A percentile compares a stretch with the other conserved stretches of the same genome.
phyloP scores from a whole-genome alignment of 2,888 invertebrate species.

The Ariolimax columbianus region DNA sequence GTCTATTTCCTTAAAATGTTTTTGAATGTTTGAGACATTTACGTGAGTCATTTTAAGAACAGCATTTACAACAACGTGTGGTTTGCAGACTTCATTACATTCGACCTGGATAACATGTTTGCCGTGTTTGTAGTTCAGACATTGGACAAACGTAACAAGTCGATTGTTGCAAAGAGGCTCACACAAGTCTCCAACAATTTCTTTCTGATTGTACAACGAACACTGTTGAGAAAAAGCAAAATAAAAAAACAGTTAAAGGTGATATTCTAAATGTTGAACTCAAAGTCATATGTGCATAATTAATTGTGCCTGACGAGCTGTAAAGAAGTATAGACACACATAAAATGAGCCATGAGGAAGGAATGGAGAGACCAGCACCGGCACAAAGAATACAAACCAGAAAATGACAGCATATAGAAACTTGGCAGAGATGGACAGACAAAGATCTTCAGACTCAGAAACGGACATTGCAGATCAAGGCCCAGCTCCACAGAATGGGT shows the following conservation, averaged over 20 bases:
- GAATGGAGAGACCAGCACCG: no score
- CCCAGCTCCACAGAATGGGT: no score
- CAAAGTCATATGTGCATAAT: no score
- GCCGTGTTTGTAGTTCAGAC: conserved; percentile 83
- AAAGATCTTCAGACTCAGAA: no score
- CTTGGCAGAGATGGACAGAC: no score
- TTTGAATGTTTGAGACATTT: conserved; percentile 33
- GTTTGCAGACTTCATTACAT: conserved; percentile 57
- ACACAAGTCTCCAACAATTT: conserved; percentile 84
- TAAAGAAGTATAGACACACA: no score
- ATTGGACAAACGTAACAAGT: conserved; percentile 81
- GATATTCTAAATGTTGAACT: not conserved
- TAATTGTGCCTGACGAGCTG: no score
- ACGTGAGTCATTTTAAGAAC: conserved; percentile 61
- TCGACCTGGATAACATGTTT: conserved; percentile 79
- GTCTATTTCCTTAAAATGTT: conserved; percentile 25
- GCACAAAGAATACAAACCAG: no score
- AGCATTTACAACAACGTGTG: conserved; percentile 54
- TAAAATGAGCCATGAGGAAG: no score
- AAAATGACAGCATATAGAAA: no score
- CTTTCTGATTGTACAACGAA: conserved; percentile 79
- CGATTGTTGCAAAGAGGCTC: conserved; percentile 82
- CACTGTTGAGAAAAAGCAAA: conserved; percentile 64
- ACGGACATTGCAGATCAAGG: no score
- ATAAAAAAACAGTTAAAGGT: not conserved